These are phyloP conservation scores for Asbolus verrucosus DNA, from an alignment of 1,140 invertebrate species.

Conservation along the genomic window DNA sequence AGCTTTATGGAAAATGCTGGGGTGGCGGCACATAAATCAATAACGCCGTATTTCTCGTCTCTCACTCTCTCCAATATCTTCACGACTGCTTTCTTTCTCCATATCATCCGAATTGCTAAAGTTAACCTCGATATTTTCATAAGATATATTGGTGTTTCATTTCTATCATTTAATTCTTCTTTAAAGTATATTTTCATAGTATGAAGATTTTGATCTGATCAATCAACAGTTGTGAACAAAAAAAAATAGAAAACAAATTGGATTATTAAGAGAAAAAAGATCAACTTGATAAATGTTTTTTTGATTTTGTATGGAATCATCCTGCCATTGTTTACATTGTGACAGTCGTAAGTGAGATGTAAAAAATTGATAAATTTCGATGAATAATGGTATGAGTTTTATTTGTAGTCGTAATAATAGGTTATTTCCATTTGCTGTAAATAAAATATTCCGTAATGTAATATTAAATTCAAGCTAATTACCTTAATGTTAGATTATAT, in stretches of 20 bases:
- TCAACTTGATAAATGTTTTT: no score
- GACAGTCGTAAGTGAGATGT: no score
- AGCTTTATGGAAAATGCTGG: slow-evolving; percentile 65
- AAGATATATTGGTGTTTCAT: slow-evolving; percentile 40
- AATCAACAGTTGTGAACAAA: no score
- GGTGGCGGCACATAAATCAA: slow-evolving; percentile 65
- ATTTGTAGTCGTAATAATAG: slow-evolving; percentile 38
- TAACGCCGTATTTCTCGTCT: slow-evolving; percentile 53
- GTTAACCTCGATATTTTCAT: slow-evolving; percentile 42
- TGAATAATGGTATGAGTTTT: slow-evolving; percentile 33
- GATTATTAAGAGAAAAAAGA: no score
- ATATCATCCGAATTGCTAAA: slow-evolving; percentile 29
- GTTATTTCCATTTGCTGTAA: slow-evolving; percentile 24
- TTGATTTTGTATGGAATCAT: no score
- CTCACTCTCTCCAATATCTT: slow-evolving; percentile 44
- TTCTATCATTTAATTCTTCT: slow-evolving; percentile 38
- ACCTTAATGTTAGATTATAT: slow-evolving; percentile 23
- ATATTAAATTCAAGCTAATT: slow-evolving; percentile 20
- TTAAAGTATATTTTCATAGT: neutral
- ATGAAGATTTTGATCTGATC: no score
- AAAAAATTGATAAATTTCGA: neutral
- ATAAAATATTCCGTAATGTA: slow-evolving; percentile 23
- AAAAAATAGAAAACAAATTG: no score
- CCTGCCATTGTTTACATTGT: no score
- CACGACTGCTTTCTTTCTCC: slow-evolving; percentile 46